Evolutionary conservation across 2,888 invertebrate genomes (phyloP), one percentile per base, ranked within the genome.

Genomic region (Spicauda simplicius): DNA sequence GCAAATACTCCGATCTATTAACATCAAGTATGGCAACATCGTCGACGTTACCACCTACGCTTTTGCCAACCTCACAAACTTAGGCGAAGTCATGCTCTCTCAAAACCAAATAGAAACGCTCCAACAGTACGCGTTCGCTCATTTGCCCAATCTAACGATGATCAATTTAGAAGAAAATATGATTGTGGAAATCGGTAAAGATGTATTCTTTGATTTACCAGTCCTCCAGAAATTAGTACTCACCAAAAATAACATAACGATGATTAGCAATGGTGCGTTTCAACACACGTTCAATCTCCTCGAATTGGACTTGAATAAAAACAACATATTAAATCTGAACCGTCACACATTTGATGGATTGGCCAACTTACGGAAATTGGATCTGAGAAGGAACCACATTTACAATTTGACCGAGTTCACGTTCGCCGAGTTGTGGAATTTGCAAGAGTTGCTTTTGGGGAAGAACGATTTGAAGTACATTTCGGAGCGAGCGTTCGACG

Each of bases 231-330:
- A 96, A 71, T 94, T 99, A 52, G 95, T 95, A 72, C 94, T 99
- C 62, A 97, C 97, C 76, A 96, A 96, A 81, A 99, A 99, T 89
- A 96, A 97, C 81, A 94, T 99, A 74, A 96, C 97, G 70, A 94
- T 95, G 45, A 94, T 98, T 72, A 98, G 97, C 76, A 97, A 98
- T 71, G 96, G 96, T 71, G 96, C 98, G 20, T 98, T 97, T 79
- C 94, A 94, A 75, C 95, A 96, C 74, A 92, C 97, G 81, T 94
- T 95, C 64, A 95, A 96, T 77, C 93, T 98, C 63, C 94, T 96
- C 63, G 96, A 96, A 78, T 91, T 99, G 74, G 97, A 98, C 85
- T 90, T 98, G 80, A 97, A 96, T 82, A 94, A 94, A 79, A 97
- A 96, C 90, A 95, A 95, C 81, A 95, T 97, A 75, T 95, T 95